Conservation (phyloP, 1,140 invertebrate species). For the Popillia japonica region DNA sequence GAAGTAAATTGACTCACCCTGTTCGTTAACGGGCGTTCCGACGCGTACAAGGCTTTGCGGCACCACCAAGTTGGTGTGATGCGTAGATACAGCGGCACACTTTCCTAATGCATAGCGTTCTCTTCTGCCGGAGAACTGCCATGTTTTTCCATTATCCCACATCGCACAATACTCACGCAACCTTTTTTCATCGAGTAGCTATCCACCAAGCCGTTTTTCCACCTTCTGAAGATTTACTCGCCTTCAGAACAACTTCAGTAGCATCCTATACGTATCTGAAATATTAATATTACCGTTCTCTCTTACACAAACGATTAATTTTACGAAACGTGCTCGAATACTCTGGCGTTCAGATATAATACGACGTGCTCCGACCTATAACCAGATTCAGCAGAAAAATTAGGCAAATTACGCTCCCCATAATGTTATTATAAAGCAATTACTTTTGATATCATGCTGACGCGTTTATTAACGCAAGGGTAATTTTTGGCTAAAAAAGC, state of each 20-base stretch:
- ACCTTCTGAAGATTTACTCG: background rate
- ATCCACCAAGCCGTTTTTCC: background rate
- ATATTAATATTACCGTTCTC: background rate
- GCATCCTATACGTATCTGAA: conserved; percentile 1
- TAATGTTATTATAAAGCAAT: background rate
- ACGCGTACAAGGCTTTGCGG: conserved; percentile 1
- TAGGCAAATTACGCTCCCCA: background rate
- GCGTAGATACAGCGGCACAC: background rate
- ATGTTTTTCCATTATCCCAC: conserved; percentile 5
- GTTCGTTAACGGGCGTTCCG: background rate
- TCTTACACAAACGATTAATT: background rate
- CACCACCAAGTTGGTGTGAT: background rate
- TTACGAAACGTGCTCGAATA: background rate
- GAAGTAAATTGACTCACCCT: background rate
- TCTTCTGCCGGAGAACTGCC: background rate
- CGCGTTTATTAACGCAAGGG: too few species aligned
- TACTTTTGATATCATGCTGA: background rate
- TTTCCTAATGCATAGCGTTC: background rate
- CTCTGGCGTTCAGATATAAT: background rate
- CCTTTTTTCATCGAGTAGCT: conserved; percentile 9
- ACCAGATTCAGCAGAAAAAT: background rate
- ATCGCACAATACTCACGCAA: background rate
- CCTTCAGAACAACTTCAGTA: background rate
- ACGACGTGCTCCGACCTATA: background rate
- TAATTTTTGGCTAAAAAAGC: too few species aligned